phyloP scores from a whole-genome alignment of 2,888 invertebrate species.

The Leptothorax acervorum region DNA sequence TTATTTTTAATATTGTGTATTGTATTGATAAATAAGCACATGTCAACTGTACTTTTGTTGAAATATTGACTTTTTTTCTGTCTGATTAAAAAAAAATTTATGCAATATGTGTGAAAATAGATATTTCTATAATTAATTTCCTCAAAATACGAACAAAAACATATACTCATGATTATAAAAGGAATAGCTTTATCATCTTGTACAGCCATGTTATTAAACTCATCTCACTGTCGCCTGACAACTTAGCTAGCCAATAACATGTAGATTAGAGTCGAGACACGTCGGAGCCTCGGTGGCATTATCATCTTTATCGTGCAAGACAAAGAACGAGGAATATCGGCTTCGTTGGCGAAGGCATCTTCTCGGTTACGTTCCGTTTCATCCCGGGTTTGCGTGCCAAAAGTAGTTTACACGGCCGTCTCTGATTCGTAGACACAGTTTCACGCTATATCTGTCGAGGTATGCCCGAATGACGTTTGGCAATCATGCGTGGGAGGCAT shows the following conservation, averaged over 20 bases:
- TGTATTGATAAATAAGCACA: background rate
- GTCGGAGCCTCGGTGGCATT: conserved; percentile 30
- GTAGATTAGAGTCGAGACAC: conserved; percentile 49
- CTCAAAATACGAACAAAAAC: background rate
- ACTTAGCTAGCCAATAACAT: conserved; percentile 44
- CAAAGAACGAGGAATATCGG: conserved; percentile 55
- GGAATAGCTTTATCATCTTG: background rate
- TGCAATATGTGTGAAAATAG: background rate
- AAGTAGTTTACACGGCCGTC: conserved; percentile 42
- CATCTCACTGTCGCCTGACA: conserved; percentile 30
- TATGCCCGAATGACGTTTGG: conserved; percentile 21
- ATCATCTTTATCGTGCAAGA: conserved; percentile 57
- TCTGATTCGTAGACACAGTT: conserved; percentile 35
- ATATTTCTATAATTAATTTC: background rate
- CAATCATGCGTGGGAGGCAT: conserved; percentile 32
- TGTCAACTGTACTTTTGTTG: background rate
- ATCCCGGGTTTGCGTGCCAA: conserved; percentile 58
- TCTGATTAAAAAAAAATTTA: background rate
- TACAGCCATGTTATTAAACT: conserved; percentile 31
- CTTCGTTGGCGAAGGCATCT: conserved; percentile 44
- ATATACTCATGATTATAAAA: background rate
- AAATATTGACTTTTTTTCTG: background rate
- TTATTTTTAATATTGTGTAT: too few species aligned
- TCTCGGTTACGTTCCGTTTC: conserved; percentile 52
- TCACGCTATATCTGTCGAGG: conserved; percentile 57